These are phyloP conservation scores for Fragum fragum DNA, from an alignment of 2,888 invertebrate genomes.

Conservation along the genomic window DNA sequence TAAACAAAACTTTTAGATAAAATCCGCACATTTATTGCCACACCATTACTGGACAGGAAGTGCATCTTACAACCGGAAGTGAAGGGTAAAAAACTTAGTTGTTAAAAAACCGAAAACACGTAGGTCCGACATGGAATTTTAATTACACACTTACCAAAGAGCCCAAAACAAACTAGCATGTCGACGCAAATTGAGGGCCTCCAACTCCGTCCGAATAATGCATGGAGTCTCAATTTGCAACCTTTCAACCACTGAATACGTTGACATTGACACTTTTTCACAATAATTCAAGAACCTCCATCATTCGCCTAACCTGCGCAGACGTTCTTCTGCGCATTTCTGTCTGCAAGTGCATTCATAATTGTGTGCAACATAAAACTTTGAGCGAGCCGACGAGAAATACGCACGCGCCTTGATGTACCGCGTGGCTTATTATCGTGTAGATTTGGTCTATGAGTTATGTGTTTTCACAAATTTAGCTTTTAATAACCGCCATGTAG, in stretches of 20 bases:
- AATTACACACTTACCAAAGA: constrained; percentile 73
- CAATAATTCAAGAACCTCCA: constrained; percentile 55
- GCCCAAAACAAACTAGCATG: constrained; percentile 82
- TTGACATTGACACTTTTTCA: constrained; percentile 66
- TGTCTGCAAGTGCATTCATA: constrained; percentile 65
- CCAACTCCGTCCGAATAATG: constrained; percentile 70
- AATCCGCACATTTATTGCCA: constrained; percentile 42
- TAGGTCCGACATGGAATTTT: constrained; percentile 2
- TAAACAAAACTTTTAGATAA: constrained; percentile 52
- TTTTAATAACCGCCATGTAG: no score
- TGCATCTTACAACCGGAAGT: constrained; percentile 68
- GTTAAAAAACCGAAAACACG: constrained; percentile 25
- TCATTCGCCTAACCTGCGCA: constrained; percentile 71
- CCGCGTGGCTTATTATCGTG: constrained; percentile 17
- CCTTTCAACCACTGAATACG: constrained; percentile 62
- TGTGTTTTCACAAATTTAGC: no score
- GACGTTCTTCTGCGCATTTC: constrained; percentile 74
- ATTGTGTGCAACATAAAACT: constrained; percentile 42
- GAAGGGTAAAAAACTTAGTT: constrained; percentile 43
- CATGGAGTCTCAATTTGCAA: constrained; percentile 74
- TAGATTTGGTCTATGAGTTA: background rate
- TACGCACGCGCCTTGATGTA: constrained; percentile 14
- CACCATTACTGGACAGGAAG: constrained; percentile 70
- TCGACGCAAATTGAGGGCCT: constrained; percentile 73
- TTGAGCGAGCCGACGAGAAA: constrained; percentile 18